A percentile compares a stretch with the other conserved stretches of the same genome.
phyloP scores from a whole-genome alignment of 2,797 vertebrate species.

The Mastacembelus armatus region DNA sequence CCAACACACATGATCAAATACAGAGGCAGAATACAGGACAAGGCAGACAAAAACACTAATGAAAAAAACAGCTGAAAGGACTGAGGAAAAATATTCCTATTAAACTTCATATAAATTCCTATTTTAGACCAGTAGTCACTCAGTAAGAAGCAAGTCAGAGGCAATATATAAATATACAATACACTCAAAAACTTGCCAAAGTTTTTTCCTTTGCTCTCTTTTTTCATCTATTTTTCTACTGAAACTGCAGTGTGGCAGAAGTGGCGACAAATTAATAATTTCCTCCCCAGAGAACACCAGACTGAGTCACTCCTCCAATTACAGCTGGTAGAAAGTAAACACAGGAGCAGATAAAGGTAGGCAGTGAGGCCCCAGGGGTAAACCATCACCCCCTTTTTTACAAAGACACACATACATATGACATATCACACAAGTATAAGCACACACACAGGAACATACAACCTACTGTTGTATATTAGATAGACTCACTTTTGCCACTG shows the following conservation, averaged over 20 bases:
- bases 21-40: conserved; percentile 35
- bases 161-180: conserved; percentile 29
- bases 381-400: conserved; percentile 24
- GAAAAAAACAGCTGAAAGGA: conserved; percentile 18
- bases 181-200: conserved; percentile 23
- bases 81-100: conserved; percentile 5
- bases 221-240: conserved; percentile 36
- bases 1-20: conserved; percentile 36
- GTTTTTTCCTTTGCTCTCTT: conserved; percentile 33
- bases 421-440: conserved; percentile 21
- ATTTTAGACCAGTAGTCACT: conserved; percentile 12
- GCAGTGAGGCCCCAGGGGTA: conserved; percentile 50
- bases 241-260: conserved; percentile 58
- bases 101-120: conserved; percentile 6
- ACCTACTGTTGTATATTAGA: conserved; percentile 23
- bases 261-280: conserved; percentile 72
- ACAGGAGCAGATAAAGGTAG: conserved; percentile 57
- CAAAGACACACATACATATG: conserved; percentile 20
- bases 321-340: conserved; percentile 71
- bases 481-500: conserved; percentile 57
- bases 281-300: conserved; percentile 60
- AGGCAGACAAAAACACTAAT: background rate
- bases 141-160: conserved; percentile 17
- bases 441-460: conserved; percentile 26
- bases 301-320: conserved; percentile 75